Evolutionary conservation across 2,888 invertebrate genomes (phyloP), one percentile per base, ranked within the genome.

Genomic region (Thera obeliscata): DNA sequence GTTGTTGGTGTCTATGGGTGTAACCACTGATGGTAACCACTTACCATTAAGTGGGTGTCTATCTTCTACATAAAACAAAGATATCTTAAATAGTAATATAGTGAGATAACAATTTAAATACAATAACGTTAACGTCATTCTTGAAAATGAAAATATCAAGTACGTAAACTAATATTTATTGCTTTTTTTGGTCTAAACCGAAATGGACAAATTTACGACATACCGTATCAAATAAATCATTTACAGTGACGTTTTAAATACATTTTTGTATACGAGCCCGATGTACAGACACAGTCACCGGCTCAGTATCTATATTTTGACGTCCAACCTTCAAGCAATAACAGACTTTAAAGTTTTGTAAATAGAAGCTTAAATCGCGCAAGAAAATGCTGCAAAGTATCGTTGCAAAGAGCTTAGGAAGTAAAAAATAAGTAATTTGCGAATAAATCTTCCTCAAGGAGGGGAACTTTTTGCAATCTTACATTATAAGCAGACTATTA

Each of bases 191-290:
- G 87, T 88, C 86, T 85, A 87, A 87, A 84, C 85, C 84, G 81
- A 82, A 91, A 87, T 88, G 87, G 90, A 92, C 93, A 93, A 93
- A 93, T 93, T 93, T 93, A 93, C 87, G 92, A 93, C 87, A 86
- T 83, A 81, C 82, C 77, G 81, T 87, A 82, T 74, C 82, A 80
- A 81, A 91, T 93, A 91, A 92, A 93, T 93, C 91, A 93, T 90
- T 88, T 87, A 79, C 82, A 83, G 86, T 85, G 93, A 91, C 91
- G 82, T 90, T 93, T 93, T 93, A 93, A 93, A 93, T 93, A 91
- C 91, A 92, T 91, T 93, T 93, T 93, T 93, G 92, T 92, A 93
- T 87, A 87, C 87, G 86, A 88, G 86, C 88, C 87, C 87, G 82
- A 87, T 87, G 89, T 90, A 86, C 84, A 81, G 78, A 75, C 77